These are phyloP conservation scores for Hirudo medicinalis DNA, from an alignment of 1,140 invertebrate species.

Conservation along the genomic window DNA sequence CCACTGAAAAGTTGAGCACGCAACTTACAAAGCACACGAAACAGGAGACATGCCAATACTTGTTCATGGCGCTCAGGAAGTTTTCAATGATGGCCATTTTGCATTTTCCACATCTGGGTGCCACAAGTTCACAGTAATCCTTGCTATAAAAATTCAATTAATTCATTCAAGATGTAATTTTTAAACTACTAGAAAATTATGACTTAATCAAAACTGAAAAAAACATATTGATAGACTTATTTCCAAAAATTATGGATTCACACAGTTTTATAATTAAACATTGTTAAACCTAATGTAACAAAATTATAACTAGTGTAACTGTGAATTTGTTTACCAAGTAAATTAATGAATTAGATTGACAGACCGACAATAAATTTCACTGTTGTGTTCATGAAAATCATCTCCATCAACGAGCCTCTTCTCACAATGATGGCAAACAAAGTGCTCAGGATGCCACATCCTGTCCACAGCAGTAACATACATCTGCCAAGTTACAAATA, in stretches of 20 bases:
- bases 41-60: slow-evolving; percentile 97
- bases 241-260: not conserved
- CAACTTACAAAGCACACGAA: slow-evolving; percentile 67
- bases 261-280: not conserved
- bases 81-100: slow-evolving; percentile 93
- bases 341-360: not conserved
- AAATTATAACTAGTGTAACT: not conserved
- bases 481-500: not conserved
- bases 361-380: slow-evolving; percentile 18
- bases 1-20: slow-evolving; percentile 44
- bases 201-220: too few species aligned
- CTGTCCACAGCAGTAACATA: slow-evolving; percentile 90
- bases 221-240: too few species aligned
- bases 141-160: slow-evolving; percentile 1
- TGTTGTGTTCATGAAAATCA: slow-evolving; percentile 43
- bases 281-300: not conserved
- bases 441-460: slow-evolving; percentile 98
- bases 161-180: too few species aligned
- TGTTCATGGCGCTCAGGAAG: slow-evolving; percentile 90
- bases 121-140: slow-evolving; percentile 1
- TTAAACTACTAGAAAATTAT: too few species aligned
- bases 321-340: too few species aligned
- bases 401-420: slow-evolving; percentile 91
- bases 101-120: slow-evolving; percentile 52
- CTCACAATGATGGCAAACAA: slow-evolving; percentile 88